Base-by-base conservation (phyloP, 2,113 vertebrate genomes). In the Asarcornis scutulata region DNA sequence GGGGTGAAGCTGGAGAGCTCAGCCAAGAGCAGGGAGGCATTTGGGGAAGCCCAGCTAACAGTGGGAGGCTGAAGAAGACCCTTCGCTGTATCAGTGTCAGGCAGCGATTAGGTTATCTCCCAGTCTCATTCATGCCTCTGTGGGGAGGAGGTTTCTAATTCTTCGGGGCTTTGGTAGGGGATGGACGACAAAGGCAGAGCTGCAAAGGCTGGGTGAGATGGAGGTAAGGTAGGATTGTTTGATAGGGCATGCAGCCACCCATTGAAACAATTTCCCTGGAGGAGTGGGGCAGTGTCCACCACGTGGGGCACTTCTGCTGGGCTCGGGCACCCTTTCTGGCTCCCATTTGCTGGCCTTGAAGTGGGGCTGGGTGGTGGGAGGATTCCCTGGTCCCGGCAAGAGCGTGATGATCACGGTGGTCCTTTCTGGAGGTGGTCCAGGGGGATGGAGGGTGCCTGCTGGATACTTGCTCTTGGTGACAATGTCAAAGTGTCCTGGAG, bases 161-260 rank as follows among this genome's bases (percentile, higher is more conserved):
- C 52, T 69, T 80, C 10, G 56, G 55, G 36, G 22, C n/a, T 59
- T 27, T 4, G 1, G 17, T 79, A 50, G 0, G 0, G 64, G 60
- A n/a, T 53, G 46, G 67, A 42, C 10, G 67, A 42, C 10, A 13
- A 36, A 50, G 58, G 34, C 42, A 95, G 79, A 89, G 40, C 72
- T 90, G 44, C 2, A 11, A 17, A 60, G 38, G 21, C 82, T 40
- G 31, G 9, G 7, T 7, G 9, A 80, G 50, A 31, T 0, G 0
- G 64, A 74, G 9, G 32, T 67, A 44, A 80, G 27, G 48, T 66
- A 32, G 50, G 27, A 80, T 17, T 79, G 73, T 73, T 48, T 74
- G 80, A 50, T 32, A 34, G 22, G 32, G 7, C n/a, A 16, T 50
- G 26, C n/a, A 72, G 6, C 62, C 73, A 32, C 68, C 15, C 20